phyloP scores from a whole-genome alignment of 1,140 invertebrate genomes.

The Micrasema minimum region DNA sequence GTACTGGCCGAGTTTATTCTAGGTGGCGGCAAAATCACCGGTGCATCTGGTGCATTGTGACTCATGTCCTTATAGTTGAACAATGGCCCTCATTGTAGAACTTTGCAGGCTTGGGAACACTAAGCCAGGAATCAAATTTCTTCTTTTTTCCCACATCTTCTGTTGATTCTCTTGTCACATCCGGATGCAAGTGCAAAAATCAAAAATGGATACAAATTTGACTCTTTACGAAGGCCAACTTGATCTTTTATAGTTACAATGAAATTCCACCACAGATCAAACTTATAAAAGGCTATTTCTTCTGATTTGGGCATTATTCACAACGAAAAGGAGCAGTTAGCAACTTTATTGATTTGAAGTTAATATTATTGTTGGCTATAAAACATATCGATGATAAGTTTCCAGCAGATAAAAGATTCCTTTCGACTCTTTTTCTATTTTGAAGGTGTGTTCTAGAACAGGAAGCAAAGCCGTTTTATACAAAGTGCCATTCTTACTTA shows the following conservation, averaged over 20 bases:
- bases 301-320: conserved; percentile 78
- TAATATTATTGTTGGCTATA: conserved; percentile 69
- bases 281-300: conserved; percentile 71
- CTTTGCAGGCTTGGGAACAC: conserved; percentile 46
- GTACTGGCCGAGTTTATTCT: conserved; percentile 29
- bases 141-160: too few relatives aligned
- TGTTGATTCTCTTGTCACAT: conserved; percentile 54
- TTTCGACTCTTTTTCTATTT: conserved; percentile 59
- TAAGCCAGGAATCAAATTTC: conserved; percentile 56
- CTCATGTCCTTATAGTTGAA: conserved; percentile 49
- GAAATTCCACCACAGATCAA: conserved; percentile 77
- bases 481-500: conserved; percentile 46
- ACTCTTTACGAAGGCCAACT: conserved; percentile 63
- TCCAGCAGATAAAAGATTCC: conserved; percentile 69
- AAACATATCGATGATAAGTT: conserved; percentile 75
- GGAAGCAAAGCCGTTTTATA: conserved; percentile 62
- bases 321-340: conserved; percentile 74
- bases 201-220: conserved; percentile 72
- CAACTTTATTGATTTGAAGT: conserved; percentile 74
- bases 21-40: conserved; percentile 18
- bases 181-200: conserved; percentile 79
- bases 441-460: conserved; percentile 62
- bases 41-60: conserved; percentile 38
- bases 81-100: conserved; percentile 31
- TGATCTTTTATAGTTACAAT: conserved; percentile 68